Conservation (phyloP, 2,888 invertebrate genomes). For the Epistrophella euchroma region DNA sequence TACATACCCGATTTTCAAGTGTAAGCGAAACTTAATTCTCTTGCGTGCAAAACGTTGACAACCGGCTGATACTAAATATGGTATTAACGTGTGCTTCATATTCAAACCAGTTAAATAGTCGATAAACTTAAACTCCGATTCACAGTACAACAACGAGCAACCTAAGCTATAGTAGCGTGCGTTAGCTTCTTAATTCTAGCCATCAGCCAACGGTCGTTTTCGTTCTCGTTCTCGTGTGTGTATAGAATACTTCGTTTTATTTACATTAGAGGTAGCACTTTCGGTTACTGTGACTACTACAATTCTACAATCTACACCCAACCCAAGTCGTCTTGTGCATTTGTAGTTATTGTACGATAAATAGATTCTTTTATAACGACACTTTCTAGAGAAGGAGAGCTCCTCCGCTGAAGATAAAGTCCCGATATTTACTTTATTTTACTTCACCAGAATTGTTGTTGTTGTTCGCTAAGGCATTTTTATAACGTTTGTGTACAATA, state of each 20-base stretch:
- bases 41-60: conserved; percentile 6
- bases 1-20: not conserved
- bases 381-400: conserved; percentile 34
- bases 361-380: conserved; percentile 61
- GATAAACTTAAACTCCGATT: conserved; percentile 18
- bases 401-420: conserved; percentile 25
- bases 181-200: conserved; percentile 8
- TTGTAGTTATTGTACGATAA: conserved; percentile 43
- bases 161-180: not conserved
- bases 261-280: conserved; percentile 57
- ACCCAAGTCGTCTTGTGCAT: conserved; percentile 30
- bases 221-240: not conserved
- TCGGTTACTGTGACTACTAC: conserved; percentile 36
- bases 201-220: not conserved
- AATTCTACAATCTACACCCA: conserved; percentile 32
- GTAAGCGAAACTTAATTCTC: not conserved
- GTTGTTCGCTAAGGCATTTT: conserved; percentile 4
- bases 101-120: not conserved
- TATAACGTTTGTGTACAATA: conserved; percentile 53
- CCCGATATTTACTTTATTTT: conserved; percentile 43
- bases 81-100: conserved; percentile 3
- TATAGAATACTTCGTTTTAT: conserved; percentile 45
- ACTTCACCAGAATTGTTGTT: conserved; percentile 8
- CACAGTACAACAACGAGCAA: not conserved
- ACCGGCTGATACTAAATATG: not conserved